Percentiles rank a stretch among this genome's conserved stretches.
phyloP scores from a whole-genome alignment of 2,888 invertebrate species.

The Melanostoma mellinum region DNA sequence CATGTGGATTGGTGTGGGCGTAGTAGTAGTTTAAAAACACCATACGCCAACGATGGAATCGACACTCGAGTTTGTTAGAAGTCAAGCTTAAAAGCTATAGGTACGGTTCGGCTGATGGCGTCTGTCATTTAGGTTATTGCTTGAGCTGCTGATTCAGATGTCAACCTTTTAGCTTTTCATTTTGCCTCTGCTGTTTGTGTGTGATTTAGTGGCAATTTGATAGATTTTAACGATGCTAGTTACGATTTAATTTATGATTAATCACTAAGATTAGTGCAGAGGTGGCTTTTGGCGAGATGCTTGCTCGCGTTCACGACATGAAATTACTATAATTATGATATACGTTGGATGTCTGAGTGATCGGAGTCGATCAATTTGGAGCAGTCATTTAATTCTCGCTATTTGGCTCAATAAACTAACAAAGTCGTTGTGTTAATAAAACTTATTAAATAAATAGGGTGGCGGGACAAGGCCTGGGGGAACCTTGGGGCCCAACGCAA shows the following conservation, averaged over 20 bases:
- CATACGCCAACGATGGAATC: slow-evolving; percentile 50
- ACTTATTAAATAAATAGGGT: no score
- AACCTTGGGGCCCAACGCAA: no score
- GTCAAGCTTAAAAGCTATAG: slow-evolving; percentile 30
- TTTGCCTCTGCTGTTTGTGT: not conserved
- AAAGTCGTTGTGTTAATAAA: no score
- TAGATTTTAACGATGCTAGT: slow-evolving; percentile 53
- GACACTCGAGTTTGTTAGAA: slow-evolving; percentile 43
- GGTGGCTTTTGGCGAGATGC: not conserved
- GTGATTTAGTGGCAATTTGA: slow-evolving; percentile 68
- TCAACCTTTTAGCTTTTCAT: slow-evolving; percentile 13
- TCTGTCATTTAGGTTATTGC: slow-evolving; percentile 29
- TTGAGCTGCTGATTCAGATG: slow-evolving; percentile 46
- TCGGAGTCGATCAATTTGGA: no score
- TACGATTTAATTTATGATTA: slow-evolving; percentile 63
- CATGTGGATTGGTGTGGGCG: slow-evolving; percentile 44
- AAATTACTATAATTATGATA: no score
- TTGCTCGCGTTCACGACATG: no score
- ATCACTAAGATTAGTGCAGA: slow-evolving; percentile 33
- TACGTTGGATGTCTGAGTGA: no score
- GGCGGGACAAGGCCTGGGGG: no score
- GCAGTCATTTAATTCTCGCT: no score
- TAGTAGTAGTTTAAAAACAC: slow-evolving; percentile 48
- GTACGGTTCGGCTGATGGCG: slow-evolving; percentile 19
- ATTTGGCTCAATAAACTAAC: no score